phyloP scores from a whole-genome alignment of 2,113 vertebrate genomes.

The Seriola rivoliana region DNA sequence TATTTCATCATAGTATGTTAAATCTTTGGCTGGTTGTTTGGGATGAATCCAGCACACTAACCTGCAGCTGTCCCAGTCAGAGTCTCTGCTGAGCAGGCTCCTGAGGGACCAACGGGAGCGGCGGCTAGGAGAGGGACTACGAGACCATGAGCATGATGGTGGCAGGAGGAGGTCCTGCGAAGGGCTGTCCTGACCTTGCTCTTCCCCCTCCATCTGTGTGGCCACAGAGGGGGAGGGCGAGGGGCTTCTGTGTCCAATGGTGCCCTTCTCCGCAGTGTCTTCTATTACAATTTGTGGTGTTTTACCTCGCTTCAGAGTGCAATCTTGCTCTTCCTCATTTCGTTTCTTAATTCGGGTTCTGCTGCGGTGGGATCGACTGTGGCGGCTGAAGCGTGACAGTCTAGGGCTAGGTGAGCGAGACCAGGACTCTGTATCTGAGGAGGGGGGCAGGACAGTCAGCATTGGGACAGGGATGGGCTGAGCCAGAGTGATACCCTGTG shows the following conservation, averaged over 20 bases:
- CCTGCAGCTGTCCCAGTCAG: constrained; percentile 84
- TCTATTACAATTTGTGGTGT: constrained; percentile 41
- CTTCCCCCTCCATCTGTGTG: constrained; percentile 36
- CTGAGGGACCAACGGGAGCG: constrained; percentile 84
- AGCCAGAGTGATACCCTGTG: constrained; percentile 52
- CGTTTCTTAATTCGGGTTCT: constrained; percentile 58
- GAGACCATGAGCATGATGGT: constrained; percentile 77
- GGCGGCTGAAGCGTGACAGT: constrained; percentile 36
- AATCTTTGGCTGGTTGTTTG: constrained; percentile 2
- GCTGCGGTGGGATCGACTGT: constrained; percentile 44
- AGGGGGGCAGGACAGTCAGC: constrained; percentile 81
- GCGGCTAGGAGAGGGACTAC: constrained; percentile 81
- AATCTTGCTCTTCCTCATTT: constrained; percentile 43
- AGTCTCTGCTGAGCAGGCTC: constrained; percentile 84
- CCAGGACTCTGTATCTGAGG: constrained; percentile 84
- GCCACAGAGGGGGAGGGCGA: constrained; percentile 18
- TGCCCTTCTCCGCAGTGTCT: neutral
- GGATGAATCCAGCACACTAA: constrained; percentile 74
- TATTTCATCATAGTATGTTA: neutral
- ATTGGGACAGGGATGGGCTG: constrained; percentile 78
- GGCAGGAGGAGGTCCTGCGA: constrained; percentile 72
- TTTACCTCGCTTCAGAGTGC: constrained; percentile 14
- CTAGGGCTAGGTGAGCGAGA: constrained; percentile 83
- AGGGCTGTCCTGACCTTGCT: constrained; percentile 49
- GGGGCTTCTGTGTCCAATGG: constrained; percentile 1